Base-by-base conservation (phyloP, 2,888 invertebrate species). In the Elgonia sp. region DNA sequence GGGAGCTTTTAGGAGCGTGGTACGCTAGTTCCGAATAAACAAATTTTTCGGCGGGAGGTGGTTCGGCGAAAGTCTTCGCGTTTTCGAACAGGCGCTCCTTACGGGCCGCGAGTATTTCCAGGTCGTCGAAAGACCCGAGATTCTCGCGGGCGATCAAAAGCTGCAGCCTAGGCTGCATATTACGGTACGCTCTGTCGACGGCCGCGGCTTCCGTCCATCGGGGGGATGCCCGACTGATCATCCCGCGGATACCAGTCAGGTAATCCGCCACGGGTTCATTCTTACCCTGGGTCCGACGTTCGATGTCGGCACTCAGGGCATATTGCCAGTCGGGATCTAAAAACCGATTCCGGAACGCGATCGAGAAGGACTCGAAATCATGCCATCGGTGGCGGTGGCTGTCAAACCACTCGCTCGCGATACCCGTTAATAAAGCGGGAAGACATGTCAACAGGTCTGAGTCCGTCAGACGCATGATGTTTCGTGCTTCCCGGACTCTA, bases 401-500 rank as follows among this genome's bases (percentile, higher is more conserved):
- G 16, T 46, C 62, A 12, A 70, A 80, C 79, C 79, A 79, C 50
- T 67, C 79, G 8, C 57, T 29, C 0, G 79, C 79, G 18, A 76
- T 39, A 0, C 76, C 76, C 3, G 63, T 50, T 0, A 63, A 39
- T 10, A 46, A 29, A 0, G n/a, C 75, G 2, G 75, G 75, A 0
- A 75, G 12, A 18, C 75, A 42, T 0, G 75, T 62, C 0, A 62
- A 18, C 0, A 75, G 4, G 10, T 75, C 75, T 0, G 0, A 10
- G n/a, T 75, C 75, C 0, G 42, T 1, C 1, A 75, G 10, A 0
- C 46, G 29, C 46, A 75, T 21, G 37, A 65, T 21, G 0, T 53
- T 6, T 0, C 63, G 50, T 0, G 39, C 65, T 4, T 63, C 62
- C 0, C 10, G 4, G 16, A 76, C n/a, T 46, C 76, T 42, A 0